A percentile compares a stretch with the other conserved stretches of the same genome.
Conservation (phyloP, 1,140 invertebrate species). For the Hyposmocoma kahamanoa region DNA sequence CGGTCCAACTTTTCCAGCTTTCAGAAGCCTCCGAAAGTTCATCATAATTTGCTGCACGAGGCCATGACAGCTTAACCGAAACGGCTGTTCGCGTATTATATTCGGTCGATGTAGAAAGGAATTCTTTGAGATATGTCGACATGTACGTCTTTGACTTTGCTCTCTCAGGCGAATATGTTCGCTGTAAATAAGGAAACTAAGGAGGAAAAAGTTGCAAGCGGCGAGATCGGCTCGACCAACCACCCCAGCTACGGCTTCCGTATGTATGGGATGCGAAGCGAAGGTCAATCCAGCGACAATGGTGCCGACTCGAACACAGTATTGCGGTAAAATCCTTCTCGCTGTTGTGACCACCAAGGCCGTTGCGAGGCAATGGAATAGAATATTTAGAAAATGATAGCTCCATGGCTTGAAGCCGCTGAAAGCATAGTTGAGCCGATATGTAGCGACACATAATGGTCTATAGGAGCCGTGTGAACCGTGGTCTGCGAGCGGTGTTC, state of each 20-base stretch:
- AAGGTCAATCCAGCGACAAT: slow-evolving; percentile 90
- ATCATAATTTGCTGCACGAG: slow-evolving; percentile 57
- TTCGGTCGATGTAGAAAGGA: slow-evolving; percentile 33
- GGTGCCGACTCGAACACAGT: slow-evolving; percentile 77
- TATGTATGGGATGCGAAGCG: slow-evolving; percentile 96
- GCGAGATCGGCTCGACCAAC: slow-evolving; percentile 96
- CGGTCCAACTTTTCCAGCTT: slow-evolving; percentile 52
- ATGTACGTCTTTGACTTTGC: slow-evolving; percentile 41
- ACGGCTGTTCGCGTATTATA: slow-evolving; percentile 35
- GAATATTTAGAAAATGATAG: slow-evolving; percentile 92
- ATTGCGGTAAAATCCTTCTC: slow-evolving; percentile 76
- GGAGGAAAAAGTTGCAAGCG: slow-evolving; percentile 92
- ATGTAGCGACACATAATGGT: slow-evolving; percentile 93
- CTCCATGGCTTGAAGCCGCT: slow-evolving; percentile 92
- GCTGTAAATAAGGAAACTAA: slow-evolving; percentile 88
- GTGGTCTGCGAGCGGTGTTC: slow-evolving; percentile 87
- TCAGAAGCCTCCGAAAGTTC: slow-evolving; percentile 51
- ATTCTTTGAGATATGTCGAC: slow-evolving; percentile 41
- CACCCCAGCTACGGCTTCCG: slow-evolving; percentile 96
- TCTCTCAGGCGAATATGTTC: slow-evolving; percentile 77
- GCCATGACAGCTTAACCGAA: slow-evolving; percentile 56
- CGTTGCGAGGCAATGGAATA: slow-evolving; percentile 88
- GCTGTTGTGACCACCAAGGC: slow-evolving; percentile 85
- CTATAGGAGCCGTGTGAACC: slow-evolving; percentile 95
- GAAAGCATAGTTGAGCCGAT: slow-evolving; percentile 91